These are phyloP conservation scores for Clistopyga incitator DNA, from an alignment of 2,888 invertebrate species.

Conservation along the genomic window DNA sequence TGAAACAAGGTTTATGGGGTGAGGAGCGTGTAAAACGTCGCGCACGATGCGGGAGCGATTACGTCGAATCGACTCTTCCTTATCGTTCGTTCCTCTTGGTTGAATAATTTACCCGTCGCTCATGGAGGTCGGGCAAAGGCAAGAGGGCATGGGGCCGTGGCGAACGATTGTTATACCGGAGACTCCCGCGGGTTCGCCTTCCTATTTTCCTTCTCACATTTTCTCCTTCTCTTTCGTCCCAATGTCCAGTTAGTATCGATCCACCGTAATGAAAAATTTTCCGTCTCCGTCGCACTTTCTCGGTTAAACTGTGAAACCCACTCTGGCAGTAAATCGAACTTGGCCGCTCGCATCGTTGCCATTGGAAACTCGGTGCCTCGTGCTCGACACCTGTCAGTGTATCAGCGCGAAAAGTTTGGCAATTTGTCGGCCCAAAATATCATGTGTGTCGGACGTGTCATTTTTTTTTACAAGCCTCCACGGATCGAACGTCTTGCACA, in stretches of 20 bases:
- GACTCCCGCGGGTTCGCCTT: constrained; percentile 16
- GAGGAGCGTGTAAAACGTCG: constrained; percentile 20
- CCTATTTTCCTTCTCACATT: neutral
- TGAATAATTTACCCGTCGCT: constrained; percentile 71
- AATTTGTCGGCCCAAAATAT: constrained; percentile 11
- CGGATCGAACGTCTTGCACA: too few species aligned
- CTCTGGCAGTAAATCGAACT: constrained; percentile 21
- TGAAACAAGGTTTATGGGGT: constrained; percentile 7
- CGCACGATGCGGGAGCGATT: constrained; percentile 71
- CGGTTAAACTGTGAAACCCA: constrained; percentile 21
- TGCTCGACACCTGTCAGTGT: constrained; percentile 39
- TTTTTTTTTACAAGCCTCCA: neutral
- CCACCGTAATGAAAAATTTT: constrained; percentile 46
- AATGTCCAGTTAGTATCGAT: constrained; percentile 56
- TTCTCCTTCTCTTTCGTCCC: neutral
- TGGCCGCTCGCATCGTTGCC: constrained; percentile 18
- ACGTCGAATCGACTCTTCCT: constrained; percentile 67
- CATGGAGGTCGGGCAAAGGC: constrained; percentile 65
- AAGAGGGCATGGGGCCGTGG: constrained; percentile 35
- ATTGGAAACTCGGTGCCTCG: constrained; percentile 9
- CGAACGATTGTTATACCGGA: constrained; percentile 22
- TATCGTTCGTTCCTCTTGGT: constrained; percentile 71
- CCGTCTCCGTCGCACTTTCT: neutral
- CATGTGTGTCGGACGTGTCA: neutral
- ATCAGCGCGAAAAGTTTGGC: constrained; percentile 21